A percentile compares a stretch with the other conserved stretches of the same genome.
phyloP scores from a whole-genome alignment of 2,797 vertebrate species.

The Glossophaga mutica region DNA sequence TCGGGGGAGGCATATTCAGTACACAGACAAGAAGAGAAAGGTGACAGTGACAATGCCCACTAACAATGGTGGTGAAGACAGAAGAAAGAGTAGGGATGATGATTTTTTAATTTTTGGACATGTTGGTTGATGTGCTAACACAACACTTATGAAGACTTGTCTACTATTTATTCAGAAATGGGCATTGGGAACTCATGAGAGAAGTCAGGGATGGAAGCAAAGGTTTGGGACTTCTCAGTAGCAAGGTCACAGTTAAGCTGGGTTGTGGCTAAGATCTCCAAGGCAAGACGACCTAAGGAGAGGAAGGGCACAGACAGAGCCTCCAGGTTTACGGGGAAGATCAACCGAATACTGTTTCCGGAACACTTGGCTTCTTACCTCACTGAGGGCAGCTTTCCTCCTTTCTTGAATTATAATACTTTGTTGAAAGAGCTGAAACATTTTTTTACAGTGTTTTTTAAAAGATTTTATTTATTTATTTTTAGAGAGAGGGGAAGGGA shows the following conservation, averaged over 20 bases:
- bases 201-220: not conserved
- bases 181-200: not conserved
- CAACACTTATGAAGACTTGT: not conserved
- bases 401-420: not conserved
- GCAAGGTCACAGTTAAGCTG: not conserved
- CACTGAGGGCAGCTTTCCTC: not conserved
- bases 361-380: not conserved
- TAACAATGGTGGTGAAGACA: rapidly evolving
- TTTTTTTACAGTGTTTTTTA: not conserved
- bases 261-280: not conserved
- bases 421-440: not conserved
- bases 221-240: not conserved
- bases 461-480: too few species aligned
- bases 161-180: not conserved
- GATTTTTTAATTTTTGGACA: not conserved
- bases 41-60: not conserved
- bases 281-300: not conserved
- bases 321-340: not conserved
- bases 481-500: too few species aligned
- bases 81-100: not conserved
- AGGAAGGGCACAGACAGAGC: not conserved
- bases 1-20: not conserved
- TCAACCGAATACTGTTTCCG: not conserved
- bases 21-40: not conserved
- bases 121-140: not conserved